These are phyloP conservation scores for Conchocele bisecta DNA, from an alignment of 2,888 invertebrate genomes.

Conservation along the genomic window DNA sequence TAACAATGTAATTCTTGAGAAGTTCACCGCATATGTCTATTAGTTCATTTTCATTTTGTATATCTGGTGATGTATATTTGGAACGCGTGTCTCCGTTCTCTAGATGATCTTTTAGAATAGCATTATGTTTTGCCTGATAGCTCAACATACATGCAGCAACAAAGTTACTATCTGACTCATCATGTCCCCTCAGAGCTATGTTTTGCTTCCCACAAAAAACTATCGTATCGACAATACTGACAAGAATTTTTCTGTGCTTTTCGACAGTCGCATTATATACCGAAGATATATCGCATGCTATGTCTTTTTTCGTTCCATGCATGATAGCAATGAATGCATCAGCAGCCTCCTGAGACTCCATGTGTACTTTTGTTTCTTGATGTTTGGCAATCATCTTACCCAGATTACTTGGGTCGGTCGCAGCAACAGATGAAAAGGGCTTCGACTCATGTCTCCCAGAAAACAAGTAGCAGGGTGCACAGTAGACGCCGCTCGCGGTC, in stretches of 20 bases:
- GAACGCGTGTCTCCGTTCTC: not conserved
- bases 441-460: too few species aligned
- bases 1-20: not conserved
- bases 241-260: not conserved
- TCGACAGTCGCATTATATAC: not conserved
- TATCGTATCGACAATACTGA: not conserved
- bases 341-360: too few species aligned
- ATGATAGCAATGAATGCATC: not conserved
- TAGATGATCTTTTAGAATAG: not conserved
- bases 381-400: conserved; percentile 4
- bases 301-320: not conserved
- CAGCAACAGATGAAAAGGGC: not conserved
- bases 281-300: not conserved
- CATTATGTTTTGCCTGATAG: not conserved
- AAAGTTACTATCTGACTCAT: not conserved
- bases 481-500: too few species aligned
- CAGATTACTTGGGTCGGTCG: conserved; percentile 12
- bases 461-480: too few species aligned
- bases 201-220: conserved; percentile 4
- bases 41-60: conserved; percentile 20
- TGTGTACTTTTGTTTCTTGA: too few species aligned
- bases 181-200: not conserved
- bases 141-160: not conserved
- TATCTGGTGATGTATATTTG: conserved; percentile 2
- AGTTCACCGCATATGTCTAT: not conserved